Evolutionary conservation across 2,113 vertebrate species (phyloP).

Genomic region (Probosciger aterrimus): DNA sequence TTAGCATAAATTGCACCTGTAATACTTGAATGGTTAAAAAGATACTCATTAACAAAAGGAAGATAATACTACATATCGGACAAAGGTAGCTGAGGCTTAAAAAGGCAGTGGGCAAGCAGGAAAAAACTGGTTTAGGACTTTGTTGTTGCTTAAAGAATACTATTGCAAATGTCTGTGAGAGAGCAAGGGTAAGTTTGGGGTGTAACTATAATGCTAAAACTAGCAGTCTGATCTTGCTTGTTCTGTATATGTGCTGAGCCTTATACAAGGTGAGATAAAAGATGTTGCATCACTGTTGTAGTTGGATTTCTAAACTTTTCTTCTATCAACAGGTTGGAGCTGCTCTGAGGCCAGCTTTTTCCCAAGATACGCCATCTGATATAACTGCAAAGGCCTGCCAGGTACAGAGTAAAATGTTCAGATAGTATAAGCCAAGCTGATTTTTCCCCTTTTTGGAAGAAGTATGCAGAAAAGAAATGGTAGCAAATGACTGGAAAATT

Average conservation of each 20-base stretch:
- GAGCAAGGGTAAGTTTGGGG: neutral
- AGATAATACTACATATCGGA: neutral
- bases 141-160: neutral
- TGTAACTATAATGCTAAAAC: neutral
- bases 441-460: neutral
- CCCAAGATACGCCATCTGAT: constrained; percentile 95
- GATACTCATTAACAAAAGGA: neutral
- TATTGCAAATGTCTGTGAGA: neutral
- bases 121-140: neutral
- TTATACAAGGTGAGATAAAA: neutral
- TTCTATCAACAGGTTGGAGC: constrained; percentile 85
- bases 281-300: neutral
- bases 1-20: neutral
- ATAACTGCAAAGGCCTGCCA: constrained; percentile 98
- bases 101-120: neutral
- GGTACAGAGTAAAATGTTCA: constrained; percentile 70
- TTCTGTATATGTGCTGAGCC: neutral
- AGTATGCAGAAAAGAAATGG: neutral
- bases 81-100: neutral
- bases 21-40: neutral
- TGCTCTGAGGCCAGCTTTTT: constrained; percentile 96
- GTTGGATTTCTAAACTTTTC: neutral
- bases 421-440: neutral
- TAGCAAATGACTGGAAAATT: neutral
- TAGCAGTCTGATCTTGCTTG: neutral